phyloP scores from a whole-genome alignment of 2,888 invertebrate genomes.

The Lochmaea capreae region DNA sequence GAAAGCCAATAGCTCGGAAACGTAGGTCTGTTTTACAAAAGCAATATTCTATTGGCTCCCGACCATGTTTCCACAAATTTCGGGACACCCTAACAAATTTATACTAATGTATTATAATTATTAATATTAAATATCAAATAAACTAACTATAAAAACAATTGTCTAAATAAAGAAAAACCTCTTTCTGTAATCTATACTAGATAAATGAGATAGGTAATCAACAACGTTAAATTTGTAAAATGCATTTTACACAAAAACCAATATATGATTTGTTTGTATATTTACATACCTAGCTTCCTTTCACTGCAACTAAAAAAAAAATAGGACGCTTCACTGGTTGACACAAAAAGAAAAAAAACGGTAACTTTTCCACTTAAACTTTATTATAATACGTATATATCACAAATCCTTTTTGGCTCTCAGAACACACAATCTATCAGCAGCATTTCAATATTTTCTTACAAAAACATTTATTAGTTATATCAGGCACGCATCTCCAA shows the following conservation, averaged over 20 bases:
- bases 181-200: too few species aligned
- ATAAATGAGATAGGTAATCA: neutral
- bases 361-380: slow-evolving; percentile 57
- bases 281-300: slow-evolving; percentile 1
- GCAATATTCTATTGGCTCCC: too few species aligned
- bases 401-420: slow-evolving; percentile 81
- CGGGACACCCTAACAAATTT: too few species aligned
- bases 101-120: neutral
- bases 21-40: too few species aligned
- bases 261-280: neutral
- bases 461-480: slow-evolving; percentile 63
- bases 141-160: too few species aligned
- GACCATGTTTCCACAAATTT: too few species aligned
- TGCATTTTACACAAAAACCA: slow-evolving; percentile 3
- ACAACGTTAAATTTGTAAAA: neutral
- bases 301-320: neutral
- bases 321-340: slow-evolving; percentile 14
- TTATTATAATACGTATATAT: slow-evolving; percentile 76
- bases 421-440: slow-evolving; percentile 75
- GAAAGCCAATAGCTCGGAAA: neutral
- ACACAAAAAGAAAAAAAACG: slow-evolving; percentile 56
- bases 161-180: neutral
- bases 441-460: slow-evolving; percentile 61
- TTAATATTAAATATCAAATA: neutral
- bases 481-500: slow-evolving; percentile 57